Percentiles rank a stretch among this genome's conserved stretches.
Conservation (phyloP, 2,797 vertebrate genomes). For the Gymnoscopelus microlampas region DNA sequence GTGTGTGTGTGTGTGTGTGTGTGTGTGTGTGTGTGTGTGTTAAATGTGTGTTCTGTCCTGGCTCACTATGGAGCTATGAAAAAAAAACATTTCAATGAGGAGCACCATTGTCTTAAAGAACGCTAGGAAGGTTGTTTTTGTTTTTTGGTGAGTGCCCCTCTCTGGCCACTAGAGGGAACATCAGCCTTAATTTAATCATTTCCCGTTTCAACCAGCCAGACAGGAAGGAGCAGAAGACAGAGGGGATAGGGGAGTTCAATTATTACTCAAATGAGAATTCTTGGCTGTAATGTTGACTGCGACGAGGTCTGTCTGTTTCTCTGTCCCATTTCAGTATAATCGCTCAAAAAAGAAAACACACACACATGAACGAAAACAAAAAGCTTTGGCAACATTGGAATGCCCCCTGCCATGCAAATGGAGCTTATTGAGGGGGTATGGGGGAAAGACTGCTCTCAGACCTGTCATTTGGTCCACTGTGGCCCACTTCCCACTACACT, state of each 20-base stretch:
- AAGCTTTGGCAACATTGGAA: conserved; percentile 80
- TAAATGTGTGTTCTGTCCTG: conserved; percentile 5
- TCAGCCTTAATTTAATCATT: conserved; percentile 17
- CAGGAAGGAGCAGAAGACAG: conserved; percentile 23
- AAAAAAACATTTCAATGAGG: conserved; percentile 22
- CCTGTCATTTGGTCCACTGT: conserved; percentile 16
- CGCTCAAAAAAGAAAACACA: conserved; percentile 54
- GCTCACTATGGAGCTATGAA: conserved; percentile 19
- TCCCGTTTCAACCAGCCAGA: not conserved
- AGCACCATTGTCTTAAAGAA: conserved; percentile 56
- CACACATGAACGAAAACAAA: conserved; percentile 13
- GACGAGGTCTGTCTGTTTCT: conserved; percentile 54
- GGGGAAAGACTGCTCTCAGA: conserved; percentile 35
- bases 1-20: not conserved
- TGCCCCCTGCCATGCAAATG: conserved; percentile 60
- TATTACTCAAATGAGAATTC: conserved; percentile 41
- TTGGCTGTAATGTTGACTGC: conserved; percentile 52
- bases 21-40: not conserved
- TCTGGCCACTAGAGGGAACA: conserved; percentile 30
- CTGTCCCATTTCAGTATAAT: conserved; percentile 45
- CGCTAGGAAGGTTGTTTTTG: conserved; percentile 18
- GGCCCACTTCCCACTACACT: conserved; percentile 1
- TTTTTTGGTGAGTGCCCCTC: conserved; percentile 12
- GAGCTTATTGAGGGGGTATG: conserved; percentile 45
- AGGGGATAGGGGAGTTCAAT: conserved; percentile 27